Base-by-base conservation (phyloP, 1,140 invertebrate species). In the Portunus trituberculatus region DNA sequence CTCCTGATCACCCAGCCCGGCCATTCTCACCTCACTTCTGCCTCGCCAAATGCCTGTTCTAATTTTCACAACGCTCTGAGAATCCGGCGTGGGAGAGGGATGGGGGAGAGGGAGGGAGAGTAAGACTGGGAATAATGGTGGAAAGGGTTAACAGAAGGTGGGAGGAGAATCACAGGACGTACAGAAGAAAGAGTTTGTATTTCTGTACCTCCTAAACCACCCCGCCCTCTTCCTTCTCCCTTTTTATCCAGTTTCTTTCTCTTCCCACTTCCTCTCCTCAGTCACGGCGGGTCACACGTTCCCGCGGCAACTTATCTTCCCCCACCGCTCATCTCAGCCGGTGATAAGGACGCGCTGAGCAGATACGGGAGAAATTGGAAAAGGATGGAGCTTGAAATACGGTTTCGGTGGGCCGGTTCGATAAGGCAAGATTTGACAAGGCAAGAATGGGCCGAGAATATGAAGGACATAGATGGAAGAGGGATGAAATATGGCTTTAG, bases 171-270 rank as follows among this genome's bases (percentile, higher is more conserved):
- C 3, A 76, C 7, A 76, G 67, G 67, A 20, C 0, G 2, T 3
- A n/a, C n/a, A n/a, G 67, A 25, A 76, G 67, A n/a, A n/a, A 76
- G 67, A 76, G 67, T n/a, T n/a, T 76, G 67, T 76, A n/a, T 1
- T 2, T 76, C 20, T 76, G 67, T 76, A 25, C 67, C 67, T 25
- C 67, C 20, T 20, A 76, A n/a, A n/a, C 67, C 67, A n/a, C 16
- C 67, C 67, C 67, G n/a, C 67, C 67, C 67, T 76, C 67, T 76
- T 76, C 67, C n/a, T 76, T n/a, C 67, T 76, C n/a, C 25, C n/a
- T n/a, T n/a, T 76, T n/a, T n/a, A 76, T 76, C 8, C 67, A 76
- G 67, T 76, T 76, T 76, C 67, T n/a, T 76, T n/a, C 8, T 20
- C 67, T 10, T 59, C 52, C 52, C n/a, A 76, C 67, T 76, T 76